Evolutionary conservation across 2,888 invertebrate species (phyloP).

Genomic region (Blera fallax): DNA sequence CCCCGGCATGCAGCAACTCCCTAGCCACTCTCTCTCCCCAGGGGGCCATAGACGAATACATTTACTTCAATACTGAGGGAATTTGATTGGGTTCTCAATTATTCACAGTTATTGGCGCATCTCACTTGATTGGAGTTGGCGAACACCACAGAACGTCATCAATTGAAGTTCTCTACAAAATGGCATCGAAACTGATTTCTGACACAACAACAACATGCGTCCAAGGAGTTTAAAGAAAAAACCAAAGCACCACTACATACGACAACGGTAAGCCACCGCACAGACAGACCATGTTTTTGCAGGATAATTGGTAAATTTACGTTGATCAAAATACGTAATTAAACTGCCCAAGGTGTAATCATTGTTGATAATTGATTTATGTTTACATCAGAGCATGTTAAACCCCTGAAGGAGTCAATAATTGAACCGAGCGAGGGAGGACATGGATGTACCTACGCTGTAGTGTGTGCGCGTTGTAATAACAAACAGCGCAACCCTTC

Average conservation of each 20-base stretch:
- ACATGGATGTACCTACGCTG: neutral
- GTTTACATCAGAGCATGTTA: constrained; percentile 74
- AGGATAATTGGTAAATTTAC: constrained; percentile 67
- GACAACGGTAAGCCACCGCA: neutral
- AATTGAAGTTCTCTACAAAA: constrained; percentile 16
- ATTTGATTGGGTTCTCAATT: constrained; percentile 82
- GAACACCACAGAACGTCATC: constrained; percentile 16
- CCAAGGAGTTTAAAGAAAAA: constrained; percentile 1
- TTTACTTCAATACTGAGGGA: constrained; percentile 73
- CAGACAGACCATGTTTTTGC: constrained; percentile 38
- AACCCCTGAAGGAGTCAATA: constrained; percentile 70
- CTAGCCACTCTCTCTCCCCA: constrained; percentile 12
- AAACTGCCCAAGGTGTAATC: constrained; percentile 75
- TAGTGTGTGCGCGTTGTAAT: constrained; percentile 28
- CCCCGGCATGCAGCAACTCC: neutral
- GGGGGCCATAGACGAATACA: constrained; percentile 51
- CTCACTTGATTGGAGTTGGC: constrained; percentile 48
- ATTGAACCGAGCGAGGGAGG: constrained; percentile 64
- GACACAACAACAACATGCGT: neutral
- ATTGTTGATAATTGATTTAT: constrained; percentile 76
- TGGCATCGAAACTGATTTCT: neutral
- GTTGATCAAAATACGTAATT: constrained; percentile 73
- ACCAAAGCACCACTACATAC: neutral
- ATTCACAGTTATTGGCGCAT: constrained; percentile 81
- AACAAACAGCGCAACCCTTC: constrained; percentile 65